A percentile compares a stretch with the other conserved stretches of the same genome.
These are phyloP conservation scores for Eupelmus urozonus DNA, from an alignment of 2,888 invertebrate species.

Conservation along the genomic window DNA sequence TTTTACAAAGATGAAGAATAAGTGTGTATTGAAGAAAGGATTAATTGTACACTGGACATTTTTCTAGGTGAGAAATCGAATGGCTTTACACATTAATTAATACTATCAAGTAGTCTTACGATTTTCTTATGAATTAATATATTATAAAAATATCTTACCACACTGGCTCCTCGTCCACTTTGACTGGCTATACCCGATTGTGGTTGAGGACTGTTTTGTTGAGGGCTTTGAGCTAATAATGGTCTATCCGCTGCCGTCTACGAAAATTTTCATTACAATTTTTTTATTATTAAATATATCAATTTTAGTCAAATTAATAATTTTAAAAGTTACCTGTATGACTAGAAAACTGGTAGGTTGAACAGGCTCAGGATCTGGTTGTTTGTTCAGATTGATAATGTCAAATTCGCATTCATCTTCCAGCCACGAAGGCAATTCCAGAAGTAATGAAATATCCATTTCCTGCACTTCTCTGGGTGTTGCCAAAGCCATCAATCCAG, in stretches of 20 bases:
- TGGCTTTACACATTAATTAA: constrained; percentile 57
- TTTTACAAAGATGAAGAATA: constrained; percentile 47
- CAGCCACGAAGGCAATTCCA: constrained; percentile 95
- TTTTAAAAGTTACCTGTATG: no score
- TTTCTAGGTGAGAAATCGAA: constrained; percentile 56
- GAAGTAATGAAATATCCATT: constrained; percentile 94
- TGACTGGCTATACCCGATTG: constrained; percentile 86
- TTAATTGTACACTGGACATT: constrained; percentile 55
- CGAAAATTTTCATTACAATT: constrained; percentile 23
- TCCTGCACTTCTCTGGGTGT: constrained; percentile 98
- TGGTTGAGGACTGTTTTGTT: constrained; percentile 84
- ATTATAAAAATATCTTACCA: constrained; percentile 82
- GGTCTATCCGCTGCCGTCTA: constrained; percentile 80
- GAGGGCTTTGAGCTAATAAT: constrained; percentile 78
- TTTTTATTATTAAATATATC: constrained; percentile 1
- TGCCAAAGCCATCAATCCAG: constrained; percentile 92
- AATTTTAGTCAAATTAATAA: constrained; percentile 17
- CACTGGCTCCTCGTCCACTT: constrained; percentile 91
- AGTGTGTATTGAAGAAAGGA: constrained; percentile 50
- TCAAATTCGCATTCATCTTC: constrained; percentile 99
- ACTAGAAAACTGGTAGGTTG: constrained; percentile 92
- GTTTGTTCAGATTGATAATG: constrained; percentile 87
- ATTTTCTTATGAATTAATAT: constrained; percentile 14
- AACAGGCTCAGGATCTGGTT: constrained; percentile 84
- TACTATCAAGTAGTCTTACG: constrained; percentile 55